Base-by-base conservation (phyloP, 1,140 invertebrate species). In the Drosophila repletoides region DNA sequence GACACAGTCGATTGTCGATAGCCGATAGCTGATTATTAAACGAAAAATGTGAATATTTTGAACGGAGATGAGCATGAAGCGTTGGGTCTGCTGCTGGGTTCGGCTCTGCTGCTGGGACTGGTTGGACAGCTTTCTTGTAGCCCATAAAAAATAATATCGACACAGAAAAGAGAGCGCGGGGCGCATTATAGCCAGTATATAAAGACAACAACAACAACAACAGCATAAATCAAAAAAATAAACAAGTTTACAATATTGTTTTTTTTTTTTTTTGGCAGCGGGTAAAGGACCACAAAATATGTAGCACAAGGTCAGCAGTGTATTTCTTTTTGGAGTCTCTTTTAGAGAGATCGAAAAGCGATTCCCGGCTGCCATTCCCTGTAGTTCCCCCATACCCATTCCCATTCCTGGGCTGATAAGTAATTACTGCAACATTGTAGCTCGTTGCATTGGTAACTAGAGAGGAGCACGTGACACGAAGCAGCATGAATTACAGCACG, bases 31-130 rank as follows among this genome's bases (percentile, higher is more conserved):
- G 48, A 52, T 48, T 22, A 26, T 49, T 38, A 45, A 73, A 65
- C 77, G 79, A 77, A 86, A 86, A 79, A 79, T 86, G 61, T 86
- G 80, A 70, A 83, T 83, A 86, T 86, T 84, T 75, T n/a, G n/a
- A 86, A 67, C 53, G 61, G 74, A n/a, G n/a, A 79, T 72, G 79
- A 74, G 77, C 79, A 58, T 38, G 43, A 29, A 15, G n/a, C n/a
- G n/a, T n/a, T n/a, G n/a, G n/a, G n/a, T n/a, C n/a, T n/a, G n/a
- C n/a, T 9, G 24, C 52, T 64, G 31, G 40, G 60, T 21, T 51
- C 15, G 29, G 60, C 59, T 74, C n/a, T 29, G 55, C 28, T 28
- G 53, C 53, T 56, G 21, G 19, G 75, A 84, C 79, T 84, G 79
- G 79, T 84, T 86, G 68, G 51, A 67, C 80, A 63, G 75, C 79